Base-by-base conservation (phyloP, 2,113 vertebrate species). In the Microtus pennsylvanicus region DNA sequence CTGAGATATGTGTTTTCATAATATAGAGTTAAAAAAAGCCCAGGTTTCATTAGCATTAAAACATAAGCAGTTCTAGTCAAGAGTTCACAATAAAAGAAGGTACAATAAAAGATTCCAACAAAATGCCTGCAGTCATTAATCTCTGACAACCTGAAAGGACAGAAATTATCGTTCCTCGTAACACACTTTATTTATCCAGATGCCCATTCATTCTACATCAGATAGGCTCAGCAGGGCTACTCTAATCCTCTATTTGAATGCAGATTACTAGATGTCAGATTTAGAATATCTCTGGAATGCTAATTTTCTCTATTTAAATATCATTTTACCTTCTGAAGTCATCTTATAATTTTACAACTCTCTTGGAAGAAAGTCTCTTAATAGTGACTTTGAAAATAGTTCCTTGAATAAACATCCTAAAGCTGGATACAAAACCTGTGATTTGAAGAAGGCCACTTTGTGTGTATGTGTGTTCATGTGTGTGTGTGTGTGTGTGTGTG, bases 261-360 rank as follows among this genome's bases (percentile, higher is more conserved):
- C 55, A 92, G 38, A 81, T 93, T 94, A 95, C 58, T 77, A 93
- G 81, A 87, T 89, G 86, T 94, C 86, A 94, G 24, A 92, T 93
- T 96, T 93, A 95, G 91, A 93, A 81, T 89, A 95, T 89, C 26
- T 94, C 89, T 96, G 38, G 7, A 55, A 97, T 95, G 87, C 69
- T 94, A 91, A 94, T 97, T 93, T 96, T 96, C 86, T 96, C 91
- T 88, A 75, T 63, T 96, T 96, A 93, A 95, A 94, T 89, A 96
- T 91, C 26, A 61, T 61, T 72, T 96, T 97, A 94, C 21, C 2
- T 86, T 89, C 67, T 50, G 21, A 97, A 96, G 81, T 78, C 72
- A 47, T 38, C 22, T 94, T 90, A 61, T 7, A 28, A 38, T 88
- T 96, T 70, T 92, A 78, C 58, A 47, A 42, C 35, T 91, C 7